Percentiles rank a stretch among this genome's conserved stretches.
Evolutionary conservation across 2,888 invertebrate genomes (phyloP).

Genomic region (Anoplius nigerrimus): DNA sequence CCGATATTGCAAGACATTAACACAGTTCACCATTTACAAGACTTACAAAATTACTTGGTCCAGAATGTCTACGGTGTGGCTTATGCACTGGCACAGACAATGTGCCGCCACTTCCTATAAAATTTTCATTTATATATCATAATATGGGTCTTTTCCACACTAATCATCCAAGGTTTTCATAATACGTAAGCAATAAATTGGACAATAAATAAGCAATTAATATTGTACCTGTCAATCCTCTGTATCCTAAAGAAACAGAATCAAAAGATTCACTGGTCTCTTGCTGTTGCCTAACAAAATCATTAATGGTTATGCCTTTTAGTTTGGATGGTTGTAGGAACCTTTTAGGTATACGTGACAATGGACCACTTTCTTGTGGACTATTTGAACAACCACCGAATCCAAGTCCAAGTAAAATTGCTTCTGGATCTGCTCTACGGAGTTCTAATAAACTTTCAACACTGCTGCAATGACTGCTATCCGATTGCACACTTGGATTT

Average conservation of each 20-base stretch:
- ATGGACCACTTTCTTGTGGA: conserved; percentile 77
- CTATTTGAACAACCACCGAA: conserved; percentile 83
- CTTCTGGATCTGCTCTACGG: conserved; percentile 91
- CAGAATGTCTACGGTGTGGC: conserved; percentile 70
- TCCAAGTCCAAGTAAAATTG: conserved; percentile 87
- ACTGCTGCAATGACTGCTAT: conserved; percentile 83
- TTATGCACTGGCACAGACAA: conserved; percentile 65
- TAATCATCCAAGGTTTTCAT: neutral
- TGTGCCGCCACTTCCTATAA: conserved; percentile 72
- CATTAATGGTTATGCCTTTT: conserved; percentile 85
- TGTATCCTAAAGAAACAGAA: conserved; percentile 85
- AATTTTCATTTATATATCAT: conserved; percentile 54
- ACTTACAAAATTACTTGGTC: conserved; percentile 74
- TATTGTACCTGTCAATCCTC: conserved; percentile 82
- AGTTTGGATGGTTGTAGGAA: conserved; percentile 90
- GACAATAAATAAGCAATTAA: neutral
- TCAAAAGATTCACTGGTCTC: conserved; percentile 84
- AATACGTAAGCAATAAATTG: neutral
- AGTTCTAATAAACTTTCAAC: conserved; percentile 90
- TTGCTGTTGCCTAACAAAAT: conserved; percentile 85
- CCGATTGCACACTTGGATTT: conserved; percentile 73
- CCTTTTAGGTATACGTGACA: conserved; percentile 87
- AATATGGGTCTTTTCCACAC: neutral
- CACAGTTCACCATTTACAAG: conserved; percentile 37
- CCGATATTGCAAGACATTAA: neutral